Base-by-base conservation (phyloP, 53 echinoderm and acorn worm species). In the Patiria pectinifera region DNA sequence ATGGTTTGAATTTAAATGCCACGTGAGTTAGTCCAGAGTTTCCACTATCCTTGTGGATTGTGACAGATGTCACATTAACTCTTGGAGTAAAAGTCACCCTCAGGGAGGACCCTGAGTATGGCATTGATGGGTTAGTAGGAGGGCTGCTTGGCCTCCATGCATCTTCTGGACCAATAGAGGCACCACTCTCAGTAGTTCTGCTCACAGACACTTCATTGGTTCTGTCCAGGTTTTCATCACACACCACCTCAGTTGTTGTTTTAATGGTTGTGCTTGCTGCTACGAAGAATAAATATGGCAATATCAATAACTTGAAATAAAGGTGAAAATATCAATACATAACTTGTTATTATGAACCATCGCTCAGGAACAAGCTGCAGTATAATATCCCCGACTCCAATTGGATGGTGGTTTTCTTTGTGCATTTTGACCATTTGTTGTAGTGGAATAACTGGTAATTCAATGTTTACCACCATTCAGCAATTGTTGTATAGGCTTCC, bases 261-360 rank as follows among this genome's bases (percentile, higher is more conserved):
- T 70, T 23, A 63, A 71, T 69, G 58, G 93, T 69, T 14, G 93
- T 93, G 45, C 75, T 72, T 53, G 88, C 35, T 26, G 58, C 69
- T 82, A 24, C 18, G 69, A 9, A 66, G 25, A 66, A 84, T 3
- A 13, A 84, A 63, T 22, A 60, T 43, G 25, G 47, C 45, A 16
- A 45, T 4, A 25, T 79, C 11, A 79, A 69, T 69, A 69, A 69
- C 21, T 69, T 21, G 69, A 69, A 15, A 69, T 69, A 8, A 4
- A 21, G 10, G 3, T 15, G 10, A 69, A 69, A 15, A 14, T 69
- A 11, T 35, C 35, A 35, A 35, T 18, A 69, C 69, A 15, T 18
- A 18, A 69, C 69, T 18, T 18, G 3, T 18, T 18, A 18, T 21
- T 15, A 15, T 69, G 15, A 69, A 14, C 21, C 69, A 15, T 18